Evolutionary conservation across 2,797 vertebrate genomes (phyloP).

Genomic region (Darevskia mixta): DNA sequence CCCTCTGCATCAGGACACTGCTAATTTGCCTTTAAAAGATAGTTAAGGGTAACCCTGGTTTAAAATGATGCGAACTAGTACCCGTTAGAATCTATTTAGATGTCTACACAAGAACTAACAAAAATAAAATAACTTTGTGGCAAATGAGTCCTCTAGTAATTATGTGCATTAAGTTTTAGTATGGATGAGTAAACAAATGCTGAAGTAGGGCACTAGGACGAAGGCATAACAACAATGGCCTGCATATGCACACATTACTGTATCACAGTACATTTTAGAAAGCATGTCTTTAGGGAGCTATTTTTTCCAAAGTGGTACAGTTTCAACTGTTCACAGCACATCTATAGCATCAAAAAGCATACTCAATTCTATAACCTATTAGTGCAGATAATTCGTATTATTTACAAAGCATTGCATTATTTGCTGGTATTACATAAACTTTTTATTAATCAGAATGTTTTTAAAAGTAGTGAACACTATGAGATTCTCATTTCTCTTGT

Average conservation of each 20-base stretch:
- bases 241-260: background rate
- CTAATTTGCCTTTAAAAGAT: too few species aligned
- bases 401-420: background rate
- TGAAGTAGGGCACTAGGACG: background rate
- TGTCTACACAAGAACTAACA: background rate
- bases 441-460: background rate
- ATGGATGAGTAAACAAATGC: background rate
- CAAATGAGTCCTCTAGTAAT: background rate
- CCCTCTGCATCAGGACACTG: too few species aligned
- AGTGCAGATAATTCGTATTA: background rate
- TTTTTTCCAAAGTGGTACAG: background rate
- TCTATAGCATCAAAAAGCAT: background rate
- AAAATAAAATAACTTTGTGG: background rate
- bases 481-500: background rate
- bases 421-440: background rate
- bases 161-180: background rate
- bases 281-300: background rate
- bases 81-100: too few species aligned
- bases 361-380: background rate
- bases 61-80: too few species aligned
- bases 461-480: background rate
- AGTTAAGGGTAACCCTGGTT: too few species aligned
- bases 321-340: background rate
- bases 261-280: background rate
- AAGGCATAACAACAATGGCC: background rate